Evolutionary conservation across 2,797 vertebrate genomes (phyloP).

Genomic region (Poecilia velifera): DNA sequence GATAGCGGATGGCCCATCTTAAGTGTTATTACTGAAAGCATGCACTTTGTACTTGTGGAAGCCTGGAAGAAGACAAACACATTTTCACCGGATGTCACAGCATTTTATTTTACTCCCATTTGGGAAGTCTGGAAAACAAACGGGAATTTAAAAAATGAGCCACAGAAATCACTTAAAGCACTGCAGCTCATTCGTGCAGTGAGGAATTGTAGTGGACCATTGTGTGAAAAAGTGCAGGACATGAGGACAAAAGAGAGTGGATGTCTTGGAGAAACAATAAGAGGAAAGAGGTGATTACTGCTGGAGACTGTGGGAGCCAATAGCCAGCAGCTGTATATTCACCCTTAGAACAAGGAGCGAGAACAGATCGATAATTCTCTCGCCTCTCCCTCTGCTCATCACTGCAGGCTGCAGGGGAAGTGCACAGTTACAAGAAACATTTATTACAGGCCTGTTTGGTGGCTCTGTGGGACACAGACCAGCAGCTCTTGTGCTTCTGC

Average conservation of each 20-base stretch:
- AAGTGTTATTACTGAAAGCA: constrained; percentile 55
- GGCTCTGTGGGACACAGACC: constrained; percentile 56
- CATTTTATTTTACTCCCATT: constrained; percentile 7
- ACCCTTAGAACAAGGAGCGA: constrained; percentile 66
- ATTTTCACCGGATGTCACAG: constrained; percentile 24
- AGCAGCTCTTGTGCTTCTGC: constrained; percentile 39
- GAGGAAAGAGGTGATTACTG: constrained; percentile 61
- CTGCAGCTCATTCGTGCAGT: background rate
- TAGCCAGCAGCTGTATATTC: constrained; percentile 65
- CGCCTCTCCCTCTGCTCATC: constrained; percentile 53
- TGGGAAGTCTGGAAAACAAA: constrained; percentile 6
- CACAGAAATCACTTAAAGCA: background rate
- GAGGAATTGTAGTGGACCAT: constrained; percentile 1
- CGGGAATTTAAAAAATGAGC: background rate
- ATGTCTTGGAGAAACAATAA: constrained; percentile 33
- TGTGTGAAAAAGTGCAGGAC: constrained; percentile 23
- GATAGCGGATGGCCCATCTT: constrained; percentile 44
- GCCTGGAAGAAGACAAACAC: constrained; percentile 16
- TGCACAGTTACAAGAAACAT: constrained; percentile 58
- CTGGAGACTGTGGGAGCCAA: constrained; percentile 66
- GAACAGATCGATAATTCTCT: constrained; percentile 64
- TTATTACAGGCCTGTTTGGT: constrained; percentile 59
- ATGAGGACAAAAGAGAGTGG: constrained; percentile 26
- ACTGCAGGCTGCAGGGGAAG: constrained; percentile 52
- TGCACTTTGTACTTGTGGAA: constrained; percentile 38